Conservation (phyloP, 2,888 invertebrate genomes). For the Cyrtodaria siliqua region DNA sequence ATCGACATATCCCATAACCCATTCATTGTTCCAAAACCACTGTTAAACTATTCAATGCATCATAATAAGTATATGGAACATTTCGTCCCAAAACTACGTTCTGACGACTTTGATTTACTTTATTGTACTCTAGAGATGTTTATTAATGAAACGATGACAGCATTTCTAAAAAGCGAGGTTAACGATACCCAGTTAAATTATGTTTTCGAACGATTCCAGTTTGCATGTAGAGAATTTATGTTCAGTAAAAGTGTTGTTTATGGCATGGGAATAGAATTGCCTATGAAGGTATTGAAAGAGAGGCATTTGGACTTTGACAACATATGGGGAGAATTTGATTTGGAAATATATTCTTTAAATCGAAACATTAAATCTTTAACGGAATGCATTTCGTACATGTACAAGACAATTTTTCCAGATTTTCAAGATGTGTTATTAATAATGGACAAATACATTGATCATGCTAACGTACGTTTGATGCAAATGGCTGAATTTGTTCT, state of each 20-base stretch:
- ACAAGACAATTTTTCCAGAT: slow-evolving; percentile 38
- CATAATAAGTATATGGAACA: slow-evolving; percentile 60
- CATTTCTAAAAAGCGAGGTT: slow-evolving; percentile 46
- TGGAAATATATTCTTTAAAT: slow-evolving; percentile 32
- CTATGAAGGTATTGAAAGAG: slow-evolving; percentile 57
- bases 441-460: slow-evolving; percentile 51
- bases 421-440: slow-evolving; percentile 43
- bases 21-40: slow-evolving; percentile 70
- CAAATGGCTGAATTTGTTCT: slow-evolving; percentile 62
- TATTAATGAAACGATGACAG: slow-evolving; percentile 50
- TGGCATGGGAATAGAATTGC: slow-evolving; percentile 71
- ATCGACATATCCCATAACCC: slow-evolving; percentile 62
- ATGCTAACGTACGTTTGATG: slow-evolving; percentile 51
- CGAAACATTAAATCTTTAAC: slow-evolving; percentile 52
- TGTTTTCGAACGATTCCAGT: slow-evolving; percentile 57
- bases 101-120: slow-evolving; percentile 54
- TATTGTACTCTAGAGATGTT: slow-evolving; percentile 39
- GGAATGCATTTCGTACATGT: slow-evolving; percentile 31
- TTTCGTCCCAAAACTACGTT: slow-evolving; percentile 57
- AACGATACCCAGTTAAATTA: slow-evolving; percentile 57
- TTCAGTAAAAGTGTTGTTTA: slow-evolving; percentile 73
- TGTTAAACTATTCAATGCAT: slow-evolving; percentile 69
- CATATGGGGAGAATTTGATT: slow-evolving; percentile 51
- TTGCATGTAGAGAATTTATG: slow-evolving; percentile 61
- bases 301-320: slow-evolving; percentile 53